Conservation (phyloP, 2,797 vertebrate genomes). For the Toxotes lorentzi region DNA sequence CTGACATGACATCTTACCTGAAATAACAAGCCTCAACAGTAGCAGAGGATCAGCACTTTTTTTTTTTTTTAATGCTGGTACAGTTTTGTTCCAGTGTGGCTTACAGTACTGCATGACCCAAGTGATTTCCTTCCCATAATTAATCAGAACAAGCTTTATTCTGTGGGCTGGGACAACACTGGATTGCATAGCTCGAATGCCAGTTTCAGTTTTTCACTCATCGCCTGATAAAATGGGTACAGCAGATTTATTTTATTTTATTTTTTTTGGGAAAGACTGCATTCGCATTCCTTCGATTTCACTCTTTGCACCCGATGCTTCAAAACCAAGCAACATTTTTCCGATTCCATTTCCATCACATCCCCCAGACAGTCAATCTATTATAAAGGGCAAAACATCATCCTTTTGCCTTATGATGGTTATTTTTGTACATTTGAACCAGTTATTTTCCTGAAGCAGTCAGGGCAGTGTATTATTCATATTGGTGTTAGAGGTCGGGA, state of each 20-base stretch:
- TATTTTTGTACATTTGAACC: constrained; percentile 27
- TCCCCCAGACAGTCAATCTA: constrained; percentile 12
- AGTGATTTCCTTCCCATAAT: background rate
- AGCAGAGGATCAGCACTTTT: background rate
- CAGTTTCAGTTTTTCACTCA: constrained; percentile 14
- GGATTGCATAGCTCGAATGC: background rate
- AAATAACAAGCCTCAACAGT: constrained; percentile 22
- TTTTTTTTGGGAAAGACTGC: constrained; percentile 10
- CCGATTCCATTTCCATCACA: constrained; percentile 21
- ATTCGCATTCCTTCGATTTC: constrained; percentile 12
- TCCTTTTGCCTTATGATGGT: background rate
- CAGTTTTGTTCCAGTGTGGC: background rate
- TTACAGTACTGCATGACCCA: background rate
- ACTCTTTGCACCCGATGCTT: constrained; percentile 5
- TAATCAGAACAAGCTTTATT: constrained; percentile 11
- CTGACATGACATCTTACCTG: constrained; percentile 4
- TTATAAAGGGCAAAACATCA: constrained; percentile 18
- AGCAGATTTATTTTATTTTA: constrained; percentile 37
- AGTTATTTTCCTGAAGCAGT: constrained; percentile 15
- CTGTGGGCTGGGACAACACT: background rate
- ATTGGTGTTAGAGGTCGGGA: constrained; percentile 5
- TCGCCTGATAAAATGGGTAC: background rate
- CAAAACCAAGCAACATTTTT: constrained; percentile 22
- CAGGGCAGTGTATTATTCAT: constrained; percentile 14
- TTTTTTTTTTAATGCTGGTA: constrained; percentile 21